Base-by-base conservation (phyloP, 2,888 invertebrate genomes). In the Choreutis nemorana region DNA sequence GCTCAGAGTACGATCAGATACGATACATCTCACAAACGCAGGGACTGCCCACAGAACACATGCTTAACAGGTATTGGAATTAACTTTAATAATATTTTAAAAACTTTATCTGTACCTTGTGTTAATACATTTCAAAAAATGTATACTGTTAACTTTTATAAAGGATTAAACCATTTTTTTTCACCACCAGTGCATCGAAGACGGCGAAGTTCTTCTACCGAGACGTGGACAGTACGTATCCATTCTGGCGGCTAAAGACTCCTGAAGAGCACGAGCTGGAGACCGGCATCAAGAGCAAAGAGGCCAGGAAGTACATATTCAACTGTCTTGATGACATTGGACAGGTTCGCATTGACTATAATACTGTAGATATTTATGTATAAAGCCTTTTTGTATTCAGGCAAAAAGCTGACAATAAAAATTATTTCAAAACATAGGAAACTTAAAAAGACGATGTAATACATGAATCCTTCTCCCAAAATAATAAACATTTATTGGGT, bases 281-380 rank as follows among this genome's bases (percentile, higher is more conserved):
- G 80, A 97, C 97, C 26, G 94, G 94, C 40, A 95, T 97, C 51
- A 97, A 97, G 79, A 97, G 97, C 41, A 99, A 99, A 81, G 99
- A 99, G 81, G 98, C 98, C 3, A 82, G 99, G 54, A 99, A 99
- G 72, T 99, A 99, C 71, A 97, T 99, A 52, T 99, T 99, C 78
- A 98, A 98, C 79, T 97, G 97, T 75, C 83, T 99, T 45, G 99
- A 99, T 61, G 99, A 99, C 66, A 98, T 99, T 65, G 95, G 92
- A 38, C 91, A 94, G 78, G 79, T 79, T 14, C 36, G 39, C 16
- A 20, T 9, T 14, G n/a, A 8, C n/a, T 4, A n/a, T 16, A 3
- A 3, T 8, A 2, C 14, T 31, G 6, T 15, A 24, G 18, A 16
- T 12, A 22, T n/a, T 14, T 20, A n/a, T n/a, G n/a, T n/a, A n/a